phyloP scores from a whole-genome alignment of 2,113 vertebrate species.

The Burhinus oedicnemus region DNA sequence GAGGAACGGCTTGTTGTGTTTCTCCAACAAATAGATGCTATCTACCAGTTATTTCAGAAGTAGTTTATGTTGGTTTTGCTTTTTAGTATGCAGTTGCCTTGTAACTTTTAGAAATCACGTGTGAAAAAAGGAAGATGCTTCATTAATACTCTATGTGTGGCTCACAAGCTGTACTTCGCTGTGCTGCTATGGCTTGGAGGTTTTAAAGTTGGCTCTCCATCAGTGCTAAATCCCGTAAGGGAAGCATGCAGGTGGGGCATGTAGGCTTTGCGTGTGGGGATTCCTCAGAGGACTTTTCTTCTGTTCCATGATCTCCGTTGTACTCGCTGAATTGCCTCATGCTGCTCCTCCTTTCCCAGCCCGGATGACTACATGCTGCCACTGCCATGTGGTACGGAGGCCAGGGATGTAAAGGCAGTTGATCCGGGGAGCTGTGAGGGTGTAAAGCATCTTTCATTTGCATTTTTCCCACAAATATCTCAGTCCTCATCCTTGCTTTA shows the following conservation, averaged over 20 bases:
- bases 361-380: background rate
- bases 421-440: background rate
- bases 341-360: background rate
- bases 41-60: background rate
- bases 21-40: background rate
- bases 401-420: background rate
- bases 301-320: rapidly evolving
- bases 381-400: background rate
- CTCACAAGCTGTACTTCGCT: background rate
- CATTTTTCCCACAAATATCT: background rate
- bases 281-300: background rate
- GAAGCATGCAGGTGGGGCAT: background rate
- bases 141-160: background rate
- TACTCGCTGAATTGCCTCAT: background rate
- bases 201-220: background rate
- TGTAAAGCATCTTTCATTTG: background rate
- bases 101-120: background rate
- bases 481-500: background rate
- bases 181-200: background rate
- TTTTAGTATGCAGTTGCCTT: background rate
- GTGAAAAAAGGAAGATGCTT: background rate
- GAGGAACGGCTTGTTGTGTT: background rate
- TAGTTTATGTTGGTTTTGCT: background rate
- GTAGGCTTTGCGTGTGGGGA: background rate
- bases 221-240: background rate